phyloP scores from a whole-genome alignment of 1,140 invertebrate genomes.

The Paralvinella palmiformis region DNA sequence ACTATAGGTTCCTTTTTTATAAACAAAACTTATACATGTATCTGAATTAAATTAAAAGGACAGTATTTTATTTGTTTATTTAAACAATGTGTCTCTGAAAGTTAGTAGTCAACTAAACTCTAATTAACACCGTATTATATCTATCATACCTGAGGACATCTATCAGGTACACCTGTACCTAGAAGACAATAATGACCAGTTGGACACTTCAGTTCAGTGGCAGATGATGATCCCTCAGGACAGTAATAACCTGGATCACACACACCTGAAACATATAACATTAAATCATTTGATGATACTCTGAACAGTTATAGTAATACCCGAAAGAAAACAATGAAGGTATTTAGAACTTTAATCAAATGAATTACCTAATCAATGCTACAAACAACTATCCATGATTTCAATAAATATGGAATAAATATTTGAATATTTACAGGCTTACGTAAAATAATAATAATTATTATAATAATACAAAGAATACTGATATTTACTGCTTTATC shows the following conservation, averaged over 20 bases:
- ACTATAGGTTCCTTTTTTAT: too few relatives aligned
- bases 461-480: too few relatives aligned
- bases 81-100: too few relatives aligned
- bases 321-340: neutral
- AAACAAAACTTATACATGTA: too few relatives aligned
- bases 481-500: too few relatives aligned
- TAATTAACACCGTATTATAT: too few relatives aligned
- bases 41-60: too few relatives aligned
- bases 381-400: neutral
- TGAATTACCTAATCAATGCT: neutral
- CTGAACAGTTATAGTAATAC: neutral
- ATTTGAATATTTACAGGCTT: too few relatives aligned
- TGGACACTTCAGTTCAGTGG: slow-evolving; percentile 5
- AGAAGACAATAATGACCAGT: slow-evolving; percentile 11
- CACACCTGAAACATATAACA: neutral
- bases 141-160: slow-evolving; percentile 33
- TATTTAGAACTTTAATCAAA: neutral
- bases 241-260: slow-evolving; percentile 40
- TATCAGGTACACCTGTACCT: slow-evolving; percentile 22
- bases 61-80: too few relatives aligned
- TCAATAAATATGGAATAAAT: too few relatives aligned
- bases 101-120: too few relatives aligned
- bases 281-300: neutral
- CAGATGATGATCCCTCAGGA: slow-evolving; percentile 9
- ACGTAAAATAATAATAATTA: too few relatives aligned